Percentiles rank a stretch among this genome's conserved stretches.
phyloP scores from a whole-genome alignment of 1,140 invertebrate genomes.

The Diorhabda elongata region DNA sequence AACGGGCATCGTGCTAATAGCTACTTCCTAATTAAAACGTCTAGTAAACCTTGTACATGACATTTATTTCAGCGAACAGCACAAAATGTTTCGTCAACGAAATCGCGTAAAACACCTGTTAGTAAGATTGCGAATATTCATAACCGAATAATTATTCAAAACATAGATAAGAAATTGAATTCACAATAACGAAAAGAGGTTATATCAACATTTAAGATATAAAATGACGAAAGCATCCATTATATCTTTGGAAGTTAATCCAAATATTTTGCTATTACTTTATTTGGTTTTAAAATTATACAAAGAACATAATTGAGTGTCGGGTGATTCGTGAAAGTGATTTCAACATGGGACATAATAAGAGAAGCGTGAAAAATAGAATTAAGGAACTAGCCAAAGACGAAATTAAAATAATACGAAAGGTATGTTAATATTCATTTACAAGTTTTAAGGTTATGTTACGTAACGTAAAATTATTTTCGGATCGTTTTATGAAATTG shows the following conservation, averaged over 20 bases:
- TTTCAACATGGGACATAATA: constrained; percentile 18
- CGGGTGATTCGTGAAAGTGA: neutral
- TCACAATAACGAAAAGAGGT: constrained; percentile 19
- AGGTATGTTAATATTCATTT: neutral
- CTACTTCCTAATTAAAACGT: neutral
- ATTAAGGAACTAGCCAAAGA: constrained; percentile 12
- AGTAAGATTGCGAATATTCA: too few species aligned
- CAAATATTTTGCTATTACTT: constrained; percentile 25
- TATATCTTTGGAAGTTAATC: constrained; percentile 21
- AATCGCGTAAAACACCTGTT: constrained; percentile 5
- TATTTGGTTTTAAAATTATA: constrained; percentile 15
- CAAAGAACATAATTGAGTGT: neutral
- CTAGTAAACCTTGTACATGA: constrained; percentile 15
- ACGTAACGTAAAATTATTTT: too few species aligned
- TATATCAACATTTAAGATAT: constrained; percentile 31
- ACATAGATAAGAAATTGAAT: too few species aligned
- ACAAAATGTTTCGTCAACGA: constrained; percentile 7
- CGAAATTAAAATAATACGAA: constrained; percentile 21
- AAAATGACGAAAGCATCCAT: constrained; percentile 25
- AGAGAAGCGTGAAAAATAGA: constrained; percentile 14
- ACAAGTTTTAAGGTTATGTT: too few species aligned
- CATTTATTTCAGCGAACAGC: constrained; percentile 8
- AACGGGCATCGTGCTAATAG: neutral
- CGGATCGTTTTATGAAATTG: too few species aligned
- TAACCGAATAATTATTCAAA: too few species aligned